phyloP scores from a whole-genome alignment of 2,113 vertebrate genomes.

The Megaceryle torquata region DNA sequence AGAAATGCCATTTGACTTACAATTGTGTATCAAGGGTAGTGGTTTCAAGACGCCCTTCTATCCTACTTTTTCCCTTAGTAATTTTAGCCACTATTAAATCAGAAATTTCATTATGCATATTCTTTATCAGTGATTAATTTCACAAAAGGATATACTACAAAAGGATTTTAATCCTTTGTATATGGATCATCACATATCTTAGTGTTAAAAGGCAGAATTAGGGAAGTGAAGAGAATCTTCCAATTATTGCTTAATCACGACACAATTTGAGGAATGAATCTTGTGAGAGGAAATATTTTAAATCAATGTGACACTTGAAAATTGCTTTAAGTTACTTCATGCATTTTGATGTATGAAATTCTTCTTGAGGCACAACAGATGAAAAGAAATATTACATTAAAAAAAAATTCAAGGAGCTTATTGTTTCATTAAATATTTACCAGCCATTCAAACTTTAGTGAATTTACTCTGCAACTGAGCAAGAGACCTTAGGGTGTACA shows the following conservation, averaged over 20 bases:
- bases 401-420: not conserved
- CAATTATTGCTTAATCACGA: slow-evolving; percentile 30
- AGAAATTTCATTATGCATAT: not conserved
- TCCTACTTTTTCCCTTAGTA: not conserved
- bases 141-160: not conserved
- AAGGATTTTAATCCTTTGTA: slow-evolving; percentile 4
- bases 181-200: not conserved
- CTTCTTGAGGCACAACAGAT: slow-evolving; percentile 40
- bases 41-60: not conserved
- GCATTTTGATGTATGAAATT: slow-evolving; percentile 45
- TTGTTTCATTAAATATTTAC: slow-evolving; percentile 65
- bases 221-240: not conserved
- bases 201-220: slow-evolving; percentile 17
- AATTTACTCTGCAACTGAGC: slow-evolving; percentile 16
- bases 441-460: slow-evolving; percentile 30
- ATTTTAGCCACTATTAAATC: not conserved
- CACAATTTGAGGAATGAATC: not conserved
- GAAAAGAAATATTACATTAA: slow-evolving; percentile 34
- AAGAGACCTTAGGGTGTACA: not conserved
- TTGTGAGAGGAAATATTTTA: slow-evolving; percentile 37
- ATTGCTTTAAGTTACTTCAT: slow-evolving; percentile 33
- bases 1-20: not conserved
- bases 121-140: slow-evolving; percentile 24
- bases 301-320: slow-evolving; percentile 41
- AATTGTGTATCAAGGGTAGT: not conserved